These are phyloP conservation scores for Mus musculus DNA, from an alignment of 2,113 vertebrate species.

Conservation along the genomic window GRCm39 chr10:80079001-80079500, in stretches of 20 bases:
- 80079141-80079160: background rate
- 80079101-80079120: accelerated
- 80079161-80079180: background rate
- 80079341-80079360: too few relatives aligned
- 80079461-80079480: background rate
- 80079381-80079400: background rate
- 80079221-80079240: background rate
- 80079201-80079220: background rate
- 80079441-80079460: slow-evolving; percentile 81
- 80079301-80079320: background rate
- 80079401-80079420: slow-evolving; percentile 74
- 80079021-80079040: background rate
- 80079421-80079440: slow-evolving; percentile 88
- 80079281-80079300: background rate
- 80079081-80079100: background rate
- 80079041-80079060: background rate
- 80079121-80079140: background rate
- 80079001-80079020: background rate
- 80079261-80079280: background rate
- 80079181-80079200: background rate
- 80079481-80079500: background rate
- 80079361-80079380: background rate
- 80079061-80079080: background rate
- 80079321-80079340: background rate
- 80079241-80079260: background rate